phyloP scores from a whole-genome alignment of 2,113 vertebrate genomes.

The Macroglossus sobrinus region DNA sequence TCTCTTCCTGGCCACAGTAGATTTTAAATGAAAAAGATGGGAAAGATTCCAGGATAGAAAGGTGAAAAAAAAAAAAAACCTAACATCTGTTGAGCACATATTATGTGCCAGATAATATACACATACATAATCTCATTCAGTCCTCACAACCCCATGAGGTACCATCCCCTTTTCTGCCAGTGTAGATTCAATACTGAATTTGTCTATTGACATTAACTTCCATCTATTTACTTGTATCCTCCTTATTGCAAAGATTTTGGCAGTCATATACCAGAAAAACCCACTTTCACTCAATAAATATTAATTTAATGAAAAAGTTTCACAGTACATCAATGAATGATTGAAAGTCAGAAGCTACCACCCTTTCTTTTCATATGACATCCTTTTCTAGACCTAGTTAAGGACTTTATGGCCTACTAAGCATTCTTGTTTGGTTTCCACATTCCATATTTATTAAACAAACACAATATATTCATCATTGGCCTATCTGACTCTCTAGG shows the following conservation, averaged over 20 bases:
- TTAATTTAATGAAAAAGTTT: conserved; percentile 45
- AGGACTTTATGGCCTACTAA: neutral
- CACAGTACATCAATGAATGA: neutral
- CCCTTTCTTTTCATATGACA: neutral
- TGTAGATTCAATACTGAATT: neutral
- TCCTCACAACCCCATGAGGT: neutral
- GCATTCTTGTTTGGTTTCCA: neutral
- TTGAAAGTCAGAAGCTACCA: neutral
- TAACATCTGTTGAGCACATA: neutral
- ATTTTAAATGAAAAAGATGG: neutral
- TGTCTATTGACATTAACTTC: neutral
- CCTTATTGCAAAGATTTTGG: neutral
- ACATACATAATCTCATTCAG: neutral
- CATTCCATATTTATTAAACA: neutral
- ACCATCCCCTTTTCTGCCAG: neutral
- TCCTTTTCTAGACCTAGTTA: neutral
- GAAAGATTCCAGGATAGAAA: neutral
- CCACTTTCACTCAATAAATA: conserved; percentile 33
- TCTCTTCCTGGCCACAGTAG: neutral
- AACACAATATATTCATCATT: neutral
- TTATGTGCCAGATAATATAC: neutral
- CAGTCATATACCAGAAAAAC: neutral
- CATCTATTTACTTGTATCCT: neutral
- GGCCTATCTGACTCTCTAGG: neutral
- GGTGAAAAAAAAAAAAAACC: neutral